Evolutionary conservation across 2,113 vertebrate species (phyloP), one percentile per base, ranked within the genome.

Genomic region (Origma solitaria): DNA sequence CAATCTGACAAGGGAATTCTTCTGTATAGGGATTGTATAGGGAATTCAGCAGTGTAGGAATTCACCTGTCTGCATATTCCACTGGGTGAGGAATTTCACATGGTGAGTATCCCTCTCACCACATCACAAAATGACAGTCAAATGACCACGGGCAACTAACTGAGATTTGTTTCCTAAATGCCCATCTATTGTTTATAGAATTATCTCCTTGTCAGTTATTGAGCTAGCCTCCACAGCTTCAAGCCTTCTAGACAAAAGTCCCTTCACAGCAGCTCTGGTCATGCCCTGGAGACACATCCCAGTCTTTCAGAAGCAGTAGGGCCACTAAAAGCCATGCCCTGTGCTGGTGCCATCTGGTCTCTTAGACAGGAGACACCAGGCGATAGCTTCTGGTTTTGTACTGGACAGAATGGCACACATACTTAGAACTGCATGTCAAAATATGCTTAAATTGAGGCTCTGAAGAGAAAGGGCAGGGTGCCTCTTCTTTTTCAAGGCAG

Each of bases 341-440:
- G 20, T 38, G 19, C 35, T 35, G 11, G 35, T 58, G 31, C 37
- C 54, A 14, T 31, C 28, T 17, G 14, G 30, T 33, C 15, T 9
- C 24, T 56, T 37, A 54, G 38, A 25, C 16, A 5, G 31, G 8
- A 51, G 7, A 71, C 49, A 51, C 16, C 14, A 79, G 66, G 35
- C 37, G 42, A 4, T 1, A 66, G 38, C 12, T 61, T 58, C 75
- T 68, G 31, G 8, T 79, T 71, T 45, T 58, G 5, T 14, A 37
- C 21, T 2, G 4, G 24, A 20, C 65, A 81, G 51, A 75, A 56
- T 7, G 13, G 10, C 13, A 70, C 27, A 54, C 1, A 0, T 15
- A 4, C n/a, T 80, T 33, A 0, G 1, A 86, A 25, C 13, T 33
- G 7, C 9, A 8, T 7, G 3, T 22, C 28, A 30, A 72, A 92